phyloP scores from a whole-genome alignment of 1,140 invertebrate genomes.

The Branchinecta lynchi region DNA sequence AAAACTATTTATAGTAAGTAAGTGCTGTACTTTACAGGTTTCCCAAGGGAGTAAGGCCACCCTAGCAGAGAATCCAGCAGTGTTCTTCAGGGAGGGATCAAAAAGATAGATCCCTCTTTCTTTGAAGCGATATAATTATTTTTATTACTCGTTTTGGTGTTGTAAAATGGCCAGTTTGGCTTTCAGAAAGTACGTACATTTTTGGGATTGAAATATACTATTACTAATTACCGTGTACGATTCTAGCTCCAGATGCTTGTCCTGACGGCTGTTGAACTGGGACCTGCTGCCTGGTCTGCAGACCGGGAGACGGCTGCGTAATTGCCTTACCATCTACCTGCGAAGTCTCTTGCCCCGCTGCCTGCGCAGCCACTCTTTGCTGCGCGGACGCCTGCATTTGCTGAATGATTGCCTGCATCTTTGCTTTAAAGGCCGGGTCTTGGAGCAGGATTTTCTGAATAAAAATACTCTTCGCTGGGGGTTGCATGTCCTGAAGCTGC shows the following conservation, averaged over 20 bases:
- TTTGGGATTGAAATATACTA: too few relatives aligned
- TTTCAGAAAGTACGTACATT: too few relatives aligned
- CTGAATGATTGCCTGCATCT: not conserved
- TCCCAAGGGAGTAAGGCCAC: too few relatives aligned
- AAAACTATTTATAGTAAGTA: too few relatives aligned
- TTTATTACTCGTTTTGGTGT: too few relatives aligned
- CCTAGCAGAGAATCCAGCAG: too few relatives aligned
- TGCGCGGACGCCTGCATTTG: not conserved
- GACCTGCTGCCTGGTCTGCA: not conserved
- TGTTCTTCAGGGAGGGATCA: too few relatives aligned
- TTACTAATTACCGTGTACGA: not conserved
- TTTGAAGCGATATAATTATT: too few relatives aligned
- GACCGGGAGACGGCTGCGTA: not conserved
- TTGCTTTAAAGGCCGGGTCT: not conserved
- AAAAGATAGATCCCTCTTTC: too few relatives aligned
- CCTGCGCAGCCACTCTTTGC: not conserved
- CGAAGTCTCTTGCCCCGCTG: not conserved
- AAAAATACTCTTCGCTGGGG: not conserved
- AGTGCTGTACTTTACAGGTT: too few relatives aligned
- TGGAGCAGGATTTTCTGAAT: not conserved
- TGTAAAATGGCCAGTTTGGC: too few relatives aligned
- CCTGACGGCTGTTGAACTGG: not conserved
- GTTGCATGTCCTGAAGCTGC: conserved; percentile 2
- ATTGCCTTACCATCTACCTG: not conserved
- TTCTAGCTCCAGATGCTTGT: not conserved